phyloP scores from a whole-genome alignment of 2,797 vertebrate genomes.

The Menidia menidia region DNA sequence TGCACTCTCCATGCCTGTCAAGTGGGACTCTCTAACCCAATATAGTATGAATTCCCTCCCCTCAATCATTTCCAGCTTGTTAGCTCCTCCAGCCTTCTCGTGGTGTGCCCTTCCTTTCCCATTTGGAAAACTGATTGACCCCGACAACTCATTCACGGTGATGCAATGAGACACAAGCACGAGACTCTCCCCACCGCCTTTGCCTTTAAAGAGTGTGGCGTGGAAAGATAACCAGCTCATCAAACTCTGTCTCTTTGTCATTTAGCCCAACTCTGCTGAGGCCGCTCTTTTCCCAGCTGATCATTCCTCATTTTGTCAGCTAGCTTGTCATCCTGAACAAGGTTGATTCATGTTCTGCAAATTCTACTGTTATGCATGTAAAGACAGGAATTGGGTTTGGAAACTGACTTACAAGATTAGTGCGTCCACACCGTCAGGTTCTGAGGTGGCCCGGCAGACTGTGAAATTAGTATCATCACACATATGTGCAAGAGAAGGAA shows the following conservation, averaged over 20 bases:
- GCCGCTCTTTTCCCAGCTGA: conserved; percentile 27
- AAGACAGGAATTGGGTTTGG: conserved; percentile 5
- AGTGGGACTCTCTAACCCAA: conserved; percentile 28
- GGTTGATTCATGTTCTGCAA: conserved; percentile 48
- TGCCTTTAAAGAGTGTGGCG: conserved; percentile 34
- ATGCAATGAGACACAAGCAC: conserved; percentile 35
- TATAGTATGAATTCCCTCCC: conserved; percentile 29
- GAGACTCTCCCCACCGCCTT: not conserved
- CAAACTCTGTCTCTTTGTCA: conserved; percentile 51
- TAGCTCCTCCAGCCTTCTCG: conserved; percentile 50
- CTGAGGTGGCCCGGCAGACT: conserved; percentile 23
- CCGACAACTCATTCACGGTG: conserved; percentile 67
- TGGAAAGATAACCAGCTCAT: conserved; percentile 55
- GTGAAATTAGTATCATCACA: conserved; percentile 51
- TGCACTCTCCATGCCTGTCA: conserved; percentile 18
- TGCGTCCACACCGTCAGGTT: conserved; percentile 25
- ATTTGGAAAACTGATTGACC: conserved; percentile 73
- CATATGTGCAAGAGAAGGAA: conserved; percentile 20
- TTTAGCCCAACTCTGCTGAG: conserved; percentile 50
- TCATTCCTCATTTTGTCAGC: conserved; percentile 54
- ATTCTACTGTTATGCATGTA: conserved; percentile 26
- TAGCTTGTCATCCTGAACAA: conserved; percentile 42
- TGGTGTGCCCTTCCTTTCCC: conserved; percentile 63
- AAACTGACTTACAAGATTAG: conserved; percentile 33
- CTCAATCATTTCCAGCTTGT: conserved; percentile 70